Base-by-base conservation (phyloP, 2,797 vertebrate genomes). In the Cynodonichthys magdalenae region DNA sequence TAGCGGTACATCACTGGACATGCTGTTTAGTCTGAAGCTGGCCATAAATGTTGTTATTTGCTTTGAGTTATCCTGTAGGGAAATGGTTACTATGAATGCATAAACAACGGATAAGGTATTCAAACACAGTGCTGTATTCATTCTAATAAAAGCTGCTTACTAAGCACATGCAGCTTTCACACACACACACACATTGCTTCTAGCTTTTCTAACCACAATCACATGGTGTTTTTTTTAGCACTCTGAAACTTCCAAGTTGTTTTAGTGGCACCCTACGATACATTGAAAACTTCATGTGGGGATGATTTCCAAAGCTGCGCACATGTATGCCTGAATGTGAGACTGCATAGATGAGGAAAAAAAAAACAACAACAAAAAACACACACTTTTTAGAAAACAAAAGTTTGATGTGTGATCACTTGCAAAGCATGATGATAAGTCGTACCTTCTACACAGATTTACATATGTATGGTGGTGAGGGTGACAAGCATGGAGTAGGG, bases 1-100 rank as follows among this genome's bases (percentile, higher is more conserved):
- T 39, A 12, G 55, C 71, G 48, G 60, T 85, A 59, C 74, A 87
- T 87, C 81, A 84, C 83, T 85, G 71, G 86, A 66, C 15, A 44
- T 46, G 60, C 49, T 74, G 70, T 80, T 77, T 78, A 53, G 54
- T 80, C 60, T 49, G 11, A 83, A 82, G 69, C 67, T 64, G 59
- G 55, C 50, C 58, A 44, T 48, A 57, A 65, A 78, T 74, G 78
- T 61, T 69, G 44, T 63, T 77, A 19, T 81, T 75, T 63, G 63
- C 62, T 82, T 39, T 52, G 28, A 70, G 66, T 60, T 64, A 42
- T 52, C 65, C 71, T 66, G 59, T 51, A 71, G 60, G 62, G 82
- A 69, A 85, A 74, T 77, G 54, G 73, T 57, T 63, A 69, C 61
- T 39, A 47, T 66, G 55, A 66, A 62, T 76, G 50, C 69, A 61